Evolutionary conservation across 2,797 vertebrate genomes (phyloP).

Genomic region (Sebastes cheni): DNA sequence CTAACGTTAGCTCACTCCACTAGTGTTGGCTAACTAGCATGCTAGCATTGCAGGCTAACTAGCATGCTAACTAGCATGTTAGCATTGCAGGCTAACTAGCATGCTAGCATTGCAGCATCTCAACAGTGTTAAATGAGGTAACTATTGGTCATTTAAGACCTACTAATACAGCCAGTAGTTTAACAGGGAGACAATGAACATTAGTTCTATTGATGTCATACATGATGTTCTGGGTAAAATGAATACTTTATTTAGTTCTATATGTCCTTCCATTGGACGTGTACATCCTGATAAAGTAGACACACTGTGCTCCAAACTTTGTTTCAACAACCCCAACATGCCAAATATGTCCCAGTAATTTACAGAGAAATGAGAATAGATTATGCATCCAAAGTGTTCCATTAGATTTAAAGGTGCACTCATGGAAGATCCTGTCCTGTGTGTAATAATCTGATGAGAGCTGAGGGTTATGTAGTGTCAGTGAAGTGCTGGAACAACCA

Average conservation of each 20-base stretch:
- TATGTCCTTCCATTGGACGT: not conserved
- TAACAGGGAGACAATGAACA: rapidly evolving
- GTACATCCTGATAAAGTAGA: not conserved
- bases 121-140: not conserved
- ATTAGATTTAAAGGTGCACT: not conserved
- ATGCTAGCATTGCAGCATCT: slow-evolving; percentile 36
- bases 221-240: too few species aligned
- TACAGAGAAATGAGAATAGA: not conserved
- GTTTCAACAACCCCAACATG: not conserved
- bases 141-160: not conserved
- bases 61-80: slow-evolving; percentile 47
- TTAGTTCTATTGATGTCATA: not conserved
- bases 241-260: slow-evolving; percentile 1
- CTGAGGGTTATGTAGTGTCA: not conserved
- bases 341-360: not conserved
- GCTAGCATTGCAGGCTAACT: slow-evolving; percentile 54
- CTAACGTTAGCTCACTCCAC: slow-evolving; percentile 48
- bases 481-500: not conserved
- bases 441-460: not conserved
- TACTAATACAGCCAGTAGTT: not conserved
- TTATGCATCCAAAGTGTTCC: rapidly evolving
- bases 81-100: slow-evolving; percentile 38
- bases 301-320: slow-evolving; percentile 8
- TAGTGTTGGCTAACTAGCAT: slow-evolving; percentile 46
- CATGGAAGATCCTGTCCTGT: not conserved